Evolutionary conservation across 1,140 invertebrate species (phyloP).

Genomic region (Xylocopa sonorina): DNA sequence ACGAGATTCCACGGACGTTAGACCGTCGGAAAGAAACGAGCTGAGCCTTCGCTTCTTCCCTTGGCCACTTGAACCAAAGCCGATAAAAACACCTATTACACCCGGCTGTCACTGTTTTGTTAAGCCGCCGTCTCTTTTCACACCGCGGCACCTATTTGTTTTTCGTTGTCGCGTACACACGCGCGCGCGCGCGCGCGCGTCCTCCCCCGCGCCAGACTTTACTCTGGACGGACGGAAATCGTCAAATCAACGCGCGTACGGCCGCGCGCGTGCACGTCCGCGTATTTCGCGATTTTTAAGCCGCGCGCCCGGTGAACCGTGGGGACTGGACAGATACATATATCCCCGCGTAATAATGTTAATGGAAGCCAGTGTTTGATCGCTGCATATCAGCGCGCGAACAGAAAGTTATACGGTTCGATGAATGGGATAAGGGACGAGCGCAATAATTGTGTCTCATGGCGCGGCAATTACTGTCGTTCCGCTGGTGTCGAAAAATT

Average conservation of each 20-base stretch:
- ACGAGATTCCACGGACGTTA: conserved; percentile 45
- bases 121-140: neutral
- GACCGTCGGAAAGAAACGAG: conserved; percentile 53
- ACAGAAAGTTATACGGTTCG: conserved; percentile 53
- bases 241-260: conserved; percentile 26
- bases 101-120: conserved; percentile 53
- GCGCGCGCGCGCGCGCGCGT: too few relatives aligned
- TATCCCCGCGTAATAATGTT: conserved; percentile 61
- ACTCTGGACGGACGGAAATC: neutral
- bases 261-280: too few relatives aligned
- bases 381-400: conserved; percentile 49
- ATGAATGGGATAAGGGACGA: conserved; percentile 3
- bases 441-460: conserved; percentile 47
- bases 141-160: conserved; percentile 37
- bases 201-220: too few relatives aligned
- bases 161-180: conserved; percentile 45
- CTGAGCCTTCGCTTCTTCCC: conserved; percentile 28
- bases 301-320: conserved; percentile 28
- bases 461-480: conserved; percentile 18
- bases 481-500: conserved; percentile 32
- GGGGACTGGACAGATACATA: conserved; percentile 55
- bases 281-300: conserved; percentile 52
- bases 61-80: conserved; percentile 41
- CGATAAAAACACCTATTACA: conserved; percentile 60
- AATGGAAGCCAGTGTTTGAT: conserved; percentile 64